Base-by-base conservation (phyloP, 2,888 invertebrate genomes). In the Flabesymbios commensalis region DNA sequence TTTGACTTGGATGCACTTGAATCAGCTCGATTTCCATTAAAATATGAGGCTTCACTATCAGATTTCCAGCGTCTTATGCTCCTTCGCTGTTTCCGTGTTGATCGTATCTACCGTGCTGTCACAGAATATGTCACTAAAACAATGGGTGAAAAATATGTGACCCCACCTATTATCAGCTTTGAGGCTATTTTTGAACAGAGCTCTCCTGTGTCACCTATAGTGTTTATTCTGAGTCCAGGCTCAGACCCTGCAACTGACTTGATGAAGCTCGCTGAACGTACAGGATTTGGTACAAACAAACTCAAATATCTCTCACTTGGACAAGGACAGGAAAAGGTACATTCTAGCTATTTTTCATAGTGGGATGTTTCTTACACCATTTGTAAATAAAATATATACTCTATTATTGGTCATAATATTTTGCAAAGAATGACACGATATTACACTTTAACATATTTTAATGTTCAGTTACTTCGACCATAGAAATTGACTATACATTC, bases 131-230 rank as follows among this genome's bases (percentile, higher is more conserved):
- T 68, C 2, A 54, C 64, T 28, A 39, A 47, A 36, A 64, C 49
- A 29, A 59, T 94, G 91, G 93, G 93, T 45, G 91, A 92, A 83
- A 89, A 90, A 79, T 95, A 89, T 77, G 90, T 94, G 63, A 93
- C 92, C 54, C 93, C 95, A 22, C 94, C 94, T 0, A 90, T 91
- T 54, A 87, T 90, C 73, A 93, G 92, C 77, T 88, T 93, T 72
- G 90, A 92, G 67, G 87, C 88, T 74, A 92, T 95, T 73, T 92
- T 87, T 77, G 92, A 93, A 67, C 93, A 94, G 80, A 92, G 92
- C 59, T 88, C 89, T 1, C 91, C 4, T 88, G 90, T 68, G 83
- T 88, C 78, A 3, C 83, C 71, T 28, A 83, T 80, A 80, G 85
- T 83, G 57, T 83, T 84, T 63, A 83, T 84, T 56, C 75, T 83